Evolutionary conservation across 1,140 invertebrate species (phyloP), one percentile per base, ranked within the genome.

Genomic region (Magallana gigas): DNA sequence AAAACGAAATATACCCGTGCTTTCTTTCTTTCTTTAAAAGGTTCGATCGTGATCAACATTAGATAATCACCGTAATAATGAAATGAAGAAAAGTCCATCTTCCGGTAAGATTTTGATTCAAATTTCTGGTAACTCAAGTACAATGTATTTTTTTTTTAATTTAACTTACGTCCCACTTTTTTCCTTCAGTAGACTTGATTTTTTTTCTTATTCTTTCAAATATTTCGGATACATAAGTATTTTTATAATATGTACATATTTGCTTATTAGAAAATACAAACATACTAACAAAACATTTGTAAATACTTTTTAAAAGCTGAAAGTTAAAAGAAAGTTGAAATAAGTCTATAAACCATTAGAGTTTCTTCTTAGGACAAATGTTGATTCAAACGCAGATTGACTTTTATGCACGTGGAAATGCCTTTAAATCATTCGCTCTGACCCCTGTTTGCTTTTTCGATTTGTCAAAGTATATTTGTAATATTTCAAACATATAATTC

Each of bases 401-500:
- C 18, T 11, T 76, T 36, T 76, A 48, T 23, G 29, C 9, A 76
- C 18, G 5, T 18, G 18, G 18, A 76, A 18, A 76, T 29, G 23
- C 29, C 29, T 76, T 23, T 76, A 76, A 76, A 76, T 76, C 68
- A 76, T 12, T 6, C 18, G 9, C 36, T 29, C 12, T 36, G 68
- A 76, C 68, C 29, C 23, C 4, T 76, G 36, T 76, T 76, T 36
- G 29, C 68, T 29, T 23, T 76, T 76, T 76, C 36, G 68, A 76
- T 76, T 76, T 76, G 68, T 76, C 68, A 18, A 76, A 29, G 68
- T 76, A 76, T 76, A 76, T 48, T 76, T 76, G 36, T 29, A 76
- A 76, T 29, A 76, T 76, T 76, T 76, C 68, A 76, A 76, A 76
- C 68, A 76, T 76, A 76, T 76, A 29, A 76, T 76, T 62, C 36